Evolutionary conservation across 1,140 invertebrate species (phyloP).

Genomic region (Aphis gossypii): DNA sequence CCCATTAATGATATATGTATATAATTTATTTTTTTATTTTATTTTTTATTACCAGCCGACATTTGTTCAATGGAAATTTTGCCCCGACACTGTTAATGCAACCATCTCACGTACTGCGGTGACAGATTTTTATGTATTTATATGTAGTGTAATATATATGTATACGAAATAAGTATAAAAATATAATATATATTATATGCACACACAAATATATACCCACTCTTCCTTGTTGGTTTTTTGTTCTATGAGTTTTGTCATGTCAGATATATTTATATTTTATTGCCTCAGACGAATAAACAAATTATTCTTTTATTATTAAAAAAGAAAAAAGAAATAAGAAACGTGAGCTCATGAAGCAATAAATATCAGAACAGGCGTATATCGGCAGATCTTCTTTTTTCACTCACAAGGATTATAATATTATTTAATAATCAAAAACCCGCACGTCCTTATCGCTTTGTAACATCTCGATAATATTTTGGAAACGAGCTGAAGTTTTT

Average conservation of each 20-base stretch:
- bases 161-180: background rate
- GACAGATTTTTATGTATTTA: conserved; percentile 55
- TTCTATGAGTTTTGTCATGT: conserved; percentile 50
- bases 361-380: conserved; percentile 56
- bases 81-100: background rate
- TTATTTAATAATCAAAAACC: conserved; percentile 56
- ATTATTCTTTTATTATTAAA: conserved; percentile 57
- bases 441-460: conserved; percentile 52
- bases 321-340: conserved; percentile 42
- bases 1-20: conserved; percentile 37
- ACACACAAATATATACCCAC: background rate
- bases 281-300: conserved; percentile 56
- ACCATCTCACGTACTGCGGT: conserved; percentile 50
- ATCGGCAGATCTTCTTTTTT: conserved; percentile 52
- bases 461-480: conserved; percentile 56
- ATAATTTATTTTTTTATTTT: background rate
- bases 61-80: conserved; percentile 55
- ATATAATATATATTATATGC: conserved; percentile 23
- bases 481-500: conserved; percentile 43
- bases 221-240: conserved; percentile 32
- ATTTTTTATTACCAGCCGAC: conserved; percentile 41
- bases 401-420: conserved; percentile 46
- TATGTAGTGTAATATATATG: conserved; percentile 37
- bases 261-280: conserved; percentile 58
- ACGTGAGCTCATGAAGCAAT: conserved; percentile 50